Conservation (phyloP, 2,113 vertebrate genomes). For the Dipodomys merriami region DNA sequence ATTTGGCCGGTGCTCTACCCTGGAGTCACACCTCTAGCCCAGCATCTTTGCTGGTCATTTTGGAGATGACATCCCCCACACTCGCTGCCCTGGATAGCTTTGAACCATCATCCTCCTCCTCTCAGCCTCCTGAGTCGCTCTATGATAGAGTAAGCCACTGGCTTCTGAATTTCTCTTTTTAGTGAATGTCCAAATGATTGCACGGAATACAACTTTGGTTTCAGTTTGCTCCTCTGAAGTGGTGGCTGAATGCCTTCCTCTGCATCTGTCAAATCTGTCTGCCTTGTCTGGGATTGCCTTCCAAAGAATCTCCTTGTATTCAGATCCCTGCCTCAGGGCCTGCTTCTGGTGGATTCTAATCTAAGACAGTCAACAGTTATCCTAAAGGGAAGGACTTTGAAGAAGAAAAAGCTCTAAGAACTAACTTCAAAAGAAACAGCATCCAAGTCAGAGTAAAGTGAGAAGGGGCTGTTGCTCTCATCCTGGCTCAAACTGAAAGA, state of each 20-base stretch:
- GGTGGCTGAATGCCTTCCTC: neutral
- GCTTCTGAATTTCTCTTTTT: neutral
- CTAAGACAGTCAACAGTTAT: neutral
- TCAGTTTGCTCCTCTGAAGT: neutral
- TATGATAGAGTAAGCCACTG: no score
- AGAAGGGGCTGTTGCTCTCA: neutral
- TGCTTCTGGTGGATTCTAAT: conserved; percentile 8
- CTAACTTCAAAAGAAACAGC: conserved; percentile 53
- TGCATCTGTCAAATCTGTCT: conserved; percentile 43
- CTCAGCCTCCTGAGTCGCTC: no score
- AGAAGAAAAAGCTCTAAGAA: neutral
- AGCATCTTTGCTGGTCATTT: no score
- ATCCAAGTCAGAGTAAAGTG: neutral
- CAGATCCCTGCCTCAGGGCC: neutral
- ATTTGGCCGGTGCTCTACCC: no score
- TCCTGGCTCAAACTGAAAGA: conserved; percentile 2
- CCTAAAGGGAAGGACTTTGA: neutral
- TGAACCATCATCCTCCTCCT: no score
- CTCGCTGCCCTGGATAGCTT: no score
- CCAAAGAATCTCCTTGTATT: conserved; percentile 1
- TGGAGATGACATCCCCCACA: no score
- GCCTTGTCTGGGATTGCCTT: neutral
- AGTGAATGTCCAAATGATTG: conserved; percentile 1
- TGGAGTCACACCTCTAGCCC: no score
- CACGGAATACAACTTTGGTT: neutral